A percentile compares a stretch with the other conserved stretches of the same genome.
These are phyloP conservation scores for Perizoma affinitatum DNA, from an alignment of 2,888 invertebrate species.

Conservation along the genomic window DNA sequence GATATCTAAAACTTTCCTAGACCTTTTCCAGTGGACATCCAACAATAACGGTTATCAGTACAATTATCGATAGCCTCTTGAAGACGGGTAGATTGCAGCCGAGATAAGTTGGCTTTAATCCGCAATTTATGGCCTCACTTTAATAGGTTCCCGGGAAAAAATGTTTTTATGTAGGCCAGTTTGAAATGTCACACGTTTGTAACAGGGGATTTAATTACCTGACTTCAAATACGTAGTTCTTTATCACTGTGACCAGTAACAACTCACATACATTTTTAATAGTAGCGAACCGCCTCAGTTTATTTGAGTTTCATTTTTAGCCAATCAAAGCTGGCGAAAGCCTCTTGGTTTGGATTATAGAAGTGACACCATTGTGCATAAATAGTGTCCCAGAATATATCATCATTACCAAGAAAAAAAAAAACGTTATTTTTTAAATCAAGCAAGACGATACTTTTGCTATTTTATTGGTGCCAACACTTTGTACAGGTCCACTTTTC, in stretches of 20 bases:
- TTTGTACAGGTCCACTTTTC: too few relatives aligned
- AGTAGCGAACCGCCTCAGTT: too few relatives aligned
- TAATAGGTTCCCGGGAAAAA: conserved; percentile 69
- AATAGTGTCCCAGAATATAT: too few relatives aligned
- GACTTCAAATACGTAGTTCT: background rate
- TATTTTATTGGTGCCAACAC: too few relatives aligned
- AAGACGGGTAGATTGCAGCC: conserved; percentile 73
- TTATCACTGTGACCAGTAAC: background rate
- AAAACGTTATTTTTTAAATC: too few relatives aligned
- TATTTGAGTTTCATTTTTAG: too few relatives aligned
- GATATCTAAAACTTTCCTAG: conserved; percentile 39
- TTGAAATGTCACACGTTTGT: conserved; percentile 22
- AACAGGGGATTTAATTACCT: conserved; percentile 14
- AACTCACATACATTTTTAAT: too few relatives aligned
- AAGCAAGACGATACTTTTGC: too few relatives aligned
- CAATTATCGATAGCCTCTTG: conserved; percentile 75
- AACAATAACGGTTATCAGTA: conserved; percentile 68
- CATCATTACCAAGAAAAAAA: too few relatives aligned
- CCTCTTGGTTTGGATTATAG: too few relatives aligned
- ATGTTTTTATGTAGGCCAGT: conserved; percentile 30
- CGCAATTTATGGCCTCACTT: conserved; percentile 74
- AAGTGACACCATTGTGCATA: too few relatives aligned
- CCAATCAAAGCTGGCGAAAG: too few relatives aligned
- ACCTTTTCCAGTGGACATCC: conserved; percentile 55
- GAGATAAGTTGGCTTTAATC: conserved; percentile 76